Conservation (phyloP, 2,113 vertebrate species). For the Marmota monax region DNA sequence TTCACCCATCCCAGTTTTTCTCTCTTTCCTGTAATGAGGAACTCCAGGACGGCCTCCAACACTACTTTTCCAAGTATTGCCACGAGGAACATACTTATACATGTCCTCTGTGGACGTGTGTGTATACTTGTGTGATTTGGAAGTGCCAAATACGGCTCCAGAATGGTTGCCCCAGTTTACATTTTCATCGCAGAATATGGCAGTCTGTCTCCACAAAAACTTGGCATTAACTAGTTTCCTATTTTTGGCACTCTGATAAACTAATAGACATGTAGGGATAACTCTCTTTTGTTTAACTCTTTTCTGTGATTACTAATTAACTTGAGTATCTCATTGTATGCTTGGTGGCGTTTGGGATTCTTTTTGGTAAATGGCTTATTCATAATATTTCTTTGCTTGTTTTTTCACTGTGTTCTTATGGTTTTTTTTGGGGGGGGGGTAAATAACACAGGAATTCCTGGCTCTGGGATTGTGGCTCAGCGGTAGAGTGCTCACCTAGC, state of each 20-base stretch:
- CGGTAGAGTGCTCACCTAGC: too few relatives aligned
- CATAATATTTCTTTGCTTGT: neutral
- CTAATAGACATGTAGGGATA: neutral
- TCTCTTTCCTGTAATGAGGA: neutral
- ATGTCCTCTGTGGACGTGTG: neutral
- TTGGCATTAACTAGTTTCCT: neutral
- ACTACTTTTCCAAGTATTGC: neutral
- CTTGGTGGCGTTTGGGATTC: constrained; percentile 1
- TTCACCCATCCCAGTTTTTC: neutral
- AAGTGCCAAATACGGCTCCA: neutral
- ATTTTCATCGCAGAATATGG: neutral
- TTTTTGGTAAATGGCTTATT: constrained; percentile 10
- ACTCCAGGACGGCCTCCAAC: neutral
- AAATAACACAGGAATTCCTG: neutral
- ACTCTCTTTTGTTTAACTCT: neutral
- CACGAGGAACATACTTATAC: neutral
- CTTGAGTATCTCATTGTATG: neutral
- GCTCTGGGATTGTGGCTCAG: too few relatives aligned
- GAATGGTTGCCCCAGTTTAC: neutral
- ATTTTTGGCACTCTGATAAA: neutral
- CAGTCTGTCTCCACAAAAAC: neutral
- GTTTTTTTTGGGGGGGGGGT: too few relatives aligned
- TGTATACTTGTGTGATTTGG: neutral
- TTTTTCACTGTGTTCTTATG: neutral
- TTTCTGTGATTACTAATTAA: constrained; percentile 7